These are phyloP conservation scores for Atta texana DNA, from an alignment of 1,140 invertebrate genomes.

Conservation along the genomic window DNA sequence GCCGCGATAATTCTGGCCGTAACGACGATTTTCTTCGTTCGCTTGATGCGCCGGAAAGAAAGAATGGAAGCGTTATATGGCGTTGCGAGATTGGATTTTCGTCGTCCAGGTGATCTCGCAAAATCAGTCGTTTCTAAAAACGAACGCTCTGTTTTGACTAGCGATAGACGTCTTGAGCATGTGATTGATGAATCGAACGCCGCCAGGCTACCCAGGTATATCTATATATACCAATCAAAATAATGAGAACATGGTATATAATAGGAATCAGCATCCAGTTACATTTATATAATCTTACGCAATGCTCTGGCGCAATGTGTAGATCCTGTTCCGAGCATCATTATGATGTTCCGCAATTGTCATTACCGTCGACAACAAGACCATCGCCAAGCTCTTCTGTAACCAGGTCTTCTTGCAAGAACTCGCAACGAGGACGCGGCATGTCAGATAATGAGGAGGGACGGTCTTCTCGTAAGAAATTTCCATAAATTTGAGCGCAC, in stretches of 20 bases:
- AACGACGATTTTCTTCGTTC: slow-evolving; percentile 91
- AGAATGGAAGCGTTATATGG: slow-evolving; percentile 92
- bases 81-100: slow-evolving; percentile 93
- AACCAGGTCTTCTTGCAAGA: slow-evolving; percentile 88
- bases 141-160: slow-evolving; percentile 68
- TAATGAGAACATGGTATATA: slow-evolving; percentile 9
- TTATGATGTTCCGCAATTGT: slow-evolving; percentile 94
- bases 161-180: slow-evolving; percentile 68
- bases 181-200: slow-evolving; percentile 72
- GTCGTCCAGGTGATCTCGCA: slow-evolving; percentile 91
- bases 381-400: slow-evolving; percentile 83
- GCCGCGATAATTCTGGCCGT: slow-evolving; percentile 92
- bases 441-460: slow-evolving; percentile 75
- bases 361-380: slow-evolving; percentile 87
- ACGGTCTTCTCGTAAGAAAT: slow-evolving; percentile 71
- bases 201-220: slow-evolving; percentile 73
- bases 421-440: slow-evolving; percentile 77
- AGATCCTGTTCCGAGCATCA: slow-evolving; percentile 92
- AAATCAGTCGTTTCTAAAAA: slow-evolving; percentile 88
- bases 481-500: slow-evolving; percentile 85
- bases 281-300: slow-evolving; percentile 81
- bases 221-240: slow-evolving; percentile 1
- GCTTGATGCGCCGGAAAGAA: slow-evolving; percentile 91
- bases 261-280: slow-evolving; percentile 49
- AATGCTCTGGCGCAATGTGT: slow-evolving; percentile 88